phyloP scores from a whole-genome alignment of 2,113 vertebrate species.

The Mirza zaza region DNA sequence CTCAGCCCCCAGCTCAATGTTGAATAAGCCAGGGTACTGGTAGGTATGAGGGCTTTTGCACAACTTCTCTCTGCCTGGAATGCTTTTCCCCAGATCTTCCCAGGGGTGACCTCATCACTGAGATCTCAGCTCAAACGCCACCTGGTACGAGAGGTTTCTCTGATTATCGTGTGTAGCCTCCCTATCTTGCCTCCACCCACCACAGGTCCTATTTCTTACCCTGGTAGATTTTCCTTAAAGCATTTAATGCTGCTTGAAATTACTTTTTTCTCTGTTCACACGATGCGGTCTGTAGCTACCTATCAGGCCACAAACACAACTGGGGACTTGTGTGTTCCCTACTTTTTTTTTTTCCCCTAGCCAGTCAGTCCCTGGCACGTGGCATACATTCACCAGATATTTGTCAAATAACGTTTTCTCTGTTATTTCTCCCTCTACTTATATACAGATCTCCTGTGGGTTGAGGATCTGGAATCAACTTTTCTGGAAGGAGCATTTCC shows the following conservation, averaged over 20 bases:
- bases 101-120: background rate
- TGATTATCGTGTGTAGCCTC: background rate
- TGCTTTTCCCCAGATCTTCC: background rate
- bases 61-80: background rate
- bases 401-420: background rate
- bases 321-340: background rate
- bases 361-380: background rate
- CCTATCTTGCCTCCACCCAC: background rate
- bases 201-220: background rate
- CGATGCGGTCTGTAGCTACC: background rate
- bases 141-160: background rate
- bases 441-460: background rate
- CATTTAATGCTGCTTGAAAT: background rate
- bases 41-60: background rate
- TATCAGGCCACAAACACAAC: background rate
- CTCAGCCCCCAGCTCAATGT: background rate
- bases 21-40: background rate
- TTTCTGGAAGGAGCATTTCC: background rate
- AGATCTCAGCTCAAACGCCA: background rate
- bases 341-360: fast-evolving
- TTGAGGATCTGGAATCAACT: background rate
- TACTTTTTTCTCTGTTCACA: background rate
- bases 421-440: background rate
- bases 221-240: background rate
- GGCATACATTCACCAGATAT: background rate